These are phyloP conservation scores for Parauchenoglanis punctatus DNA, from an alignment of 2,797 vertebrate species.

Conservation along the genomic window DNA sequence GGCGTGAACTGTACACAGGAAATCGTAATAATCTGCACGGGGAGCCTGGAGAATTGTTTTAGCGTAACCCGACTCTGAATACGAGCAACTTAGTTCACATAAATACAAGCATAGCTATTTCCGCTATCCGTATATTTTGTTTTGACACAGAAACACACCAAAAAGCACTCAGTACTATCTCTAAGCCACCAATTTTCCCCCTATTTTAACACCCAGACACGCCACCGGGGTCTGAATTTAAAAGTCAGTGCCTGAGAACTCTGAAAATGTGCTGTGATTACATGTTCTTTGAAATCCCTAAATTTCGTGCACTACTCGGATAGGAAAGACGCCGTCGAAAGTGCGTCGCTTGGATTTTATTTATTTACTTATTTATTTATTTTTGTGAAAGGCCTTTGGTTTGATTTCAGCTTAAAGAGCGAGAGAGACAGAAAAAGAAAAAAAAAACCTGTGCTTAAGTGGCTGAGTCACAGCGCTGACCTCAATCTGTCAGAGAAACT, in stretches of 20 bases:
- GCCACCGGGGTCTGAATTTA: neutral
- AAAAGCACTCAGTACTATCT: neutral
- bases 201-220: neutral
- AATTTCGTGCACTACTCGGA: neutral
- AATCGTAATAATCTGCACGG: neutral
- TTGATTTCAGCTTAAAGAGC: neutral
- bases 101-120: neutral
- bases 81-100: too few species aligned
- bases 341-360: neutral
- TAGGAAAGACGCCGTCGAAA: neutral
- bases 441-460: neutral
- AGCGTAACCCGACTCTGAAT: neutral
- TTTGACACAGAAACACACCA: neutral
- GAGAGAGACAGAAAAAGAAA: neutral
- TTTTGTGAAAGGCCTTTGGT: neutral
- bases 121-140: neutral
- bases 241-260: neutral
- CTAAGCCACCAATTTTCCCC: neutral
- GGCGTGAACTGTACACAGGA: neutral
- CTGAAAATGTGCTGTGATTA: neutral
- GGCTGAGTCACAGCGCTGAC: slow-evolving; percentile 3
- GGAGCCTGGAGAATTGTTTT: neutral
- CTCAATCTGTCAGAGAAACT: slow-evolving; percentile 15
- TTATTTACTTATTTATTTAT: too few species aligned
- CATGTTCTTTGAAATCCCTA: neutral